These are phyloP conservation scores for Sardina pilchardus DNA, from an alignment of 2,113 vertebrate genomes.

Conservation along the genomic window DNA sequence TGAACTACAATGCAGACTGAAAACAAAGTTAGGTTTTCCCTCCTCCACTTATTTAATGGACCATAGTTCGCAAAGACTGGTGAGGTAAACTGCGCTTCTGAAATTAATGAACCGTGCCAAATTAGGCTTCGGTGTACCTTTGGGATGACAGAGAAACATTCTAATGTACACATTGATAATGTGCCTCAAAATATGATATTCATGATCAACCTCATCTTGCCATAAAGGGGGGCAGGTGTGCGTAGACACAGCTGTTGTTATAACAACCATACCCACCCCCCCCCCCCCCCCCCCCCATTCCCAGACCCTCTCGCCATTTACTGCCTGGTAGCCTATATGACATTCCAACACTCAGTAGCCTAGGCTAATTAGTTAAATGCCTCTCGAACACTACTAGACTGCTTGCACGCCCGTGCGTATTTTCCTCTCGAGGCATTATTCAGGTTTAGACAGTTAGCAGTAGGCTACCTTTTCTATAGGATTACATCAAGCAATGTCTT, in stretches of 20 bases:
- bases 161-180: neutral
- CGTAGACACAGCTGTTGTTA: neutral
- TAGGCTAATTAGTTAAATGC: neutral
- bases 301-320: neutral
- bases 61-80: neutral
- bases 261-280: neutral
- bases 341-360: neutral
- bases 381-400: neutral
- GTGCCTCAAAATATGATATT: neutral
- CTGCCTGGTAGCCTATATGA: neutral
- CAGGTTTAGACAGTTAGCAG: neutral
- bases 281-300: too few species aligned
- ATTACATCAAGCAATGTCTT: neutral
- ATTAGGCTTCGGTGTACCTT: neutral
- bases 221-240: neutral
- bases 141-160: neutral
- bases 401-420: neutral
- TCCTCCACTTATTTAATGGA: neutral
- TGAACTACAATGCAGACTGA: neutral
- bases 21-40: neutral
- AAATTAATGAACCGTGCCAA: neutral
- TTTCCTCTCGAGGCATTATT: neutral
- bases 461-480: neutral
- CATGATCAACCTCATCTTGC: neutral
- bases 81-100: neutral